phyloP scores from a whole-genome alignment of 1,140 invertebrate genomes.

The Drosophila guanche region DNA sequence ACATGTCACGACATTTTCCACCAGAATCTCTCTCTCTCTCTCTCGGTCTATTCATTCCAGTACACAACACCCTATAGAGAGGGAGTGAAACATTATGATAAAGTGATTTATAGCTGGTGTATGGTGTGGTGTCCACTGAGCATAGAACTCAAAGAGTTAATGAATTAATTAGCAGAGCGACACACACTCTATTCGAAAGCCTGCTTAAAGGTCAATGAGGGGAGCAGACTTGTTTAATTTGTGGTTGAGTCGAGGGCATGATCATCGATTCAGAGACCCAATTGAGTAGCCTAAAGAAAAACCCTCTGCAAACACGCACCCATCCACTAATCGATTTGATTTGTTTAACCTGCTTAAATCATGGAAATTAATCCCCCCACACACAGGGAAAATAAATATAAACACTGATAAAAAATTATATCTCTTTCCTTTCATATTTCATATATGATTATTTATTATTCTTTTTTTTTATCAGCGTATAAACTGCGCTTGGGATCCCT shows the following conservation, averaged over 20 bases:
- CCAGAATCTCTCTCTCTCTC: slow-evolving; percentile 41
- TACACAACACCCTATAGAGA: too few species aligned
- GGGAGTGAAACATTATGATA: slow-evolving; percentile 23
- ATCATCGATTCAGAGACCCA: background rate
- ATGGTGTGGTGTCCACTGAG: slow-evolving; percentile 6
- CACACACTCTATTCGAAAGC: background rate
- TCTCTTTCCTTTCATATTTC: slow-evolving; percentile 15
- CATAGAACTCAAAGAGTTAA: slow-evolving; percentile 32
- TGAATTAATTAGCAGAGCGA: slow-evolving; percentile 42
- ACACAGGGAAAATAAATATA: slow-evolving; percentile 42
- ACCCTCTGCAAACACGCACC: background rate
- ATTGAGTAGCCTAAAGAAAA: too few species aligned
- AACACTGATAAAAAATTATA: slow-evolving; percentile 43
- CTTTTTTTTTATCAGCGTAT: slow-evolving; percentile 45
- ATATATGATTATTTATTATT: slow-evolving; percentile 19
- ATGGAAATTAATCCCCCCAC: slow-evolving; percentile 25
- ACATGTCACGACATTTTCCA: slow-evolving; percentile 55
- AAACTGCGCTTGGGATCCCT: slow-evolving; percentile 48
- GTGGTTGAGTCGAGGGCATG: background rate
- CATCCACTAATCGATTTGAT: slow-evolving; percentile 25
- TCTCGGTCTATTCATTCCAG: too few species aligned
- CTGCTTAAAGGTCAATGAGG: slow-evolving; percentile 39
- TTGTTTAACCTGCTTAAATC: slow-evolving; percentile 17
- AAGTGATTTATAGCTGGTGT: slow-evolving; percentile 41
- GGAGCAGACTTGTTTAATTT: slow-evolving; percentile 32